Evolutionary conservation across 2,888 invertebrate genomes (phyloP).

Genomic region (Ormyrus rosae): DNA sequence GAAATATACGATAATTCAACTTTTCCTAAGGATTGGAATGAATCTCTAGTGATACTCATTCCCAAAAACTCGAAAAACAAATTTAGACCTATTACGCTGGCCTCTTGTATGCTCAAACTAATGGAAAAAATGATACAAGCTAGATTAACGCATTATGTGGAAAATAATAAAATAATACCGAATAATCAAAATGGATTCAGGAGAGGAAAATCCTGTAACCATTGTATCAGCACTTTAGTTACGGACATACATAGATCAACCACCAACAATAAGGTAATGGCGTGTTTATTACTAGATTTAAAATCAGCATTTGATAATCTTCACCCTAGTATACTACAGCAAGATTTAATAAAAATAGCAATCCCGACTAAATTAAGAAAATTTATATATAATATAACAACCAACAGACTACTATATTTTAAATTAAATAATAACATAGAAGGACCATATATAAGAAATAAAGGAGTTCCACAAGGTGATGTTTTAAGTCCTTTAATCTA

Average conservation of each 20-base stretch:
- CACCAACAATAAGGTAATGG: neutral
- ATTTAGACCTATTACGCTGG: constrained; percentile 30
- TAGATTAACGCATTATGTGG: neutral
- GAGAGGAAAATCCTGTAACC: constrained; percentile 2
- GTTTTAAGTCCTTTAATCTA: neutral
- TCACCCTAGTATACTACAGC: neutral
- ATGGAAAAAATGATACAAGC: constrained; percentile 21
- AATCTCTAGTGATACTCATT: constrained; percentile 7
- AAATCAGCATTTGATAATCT: constrained; percentile 21
- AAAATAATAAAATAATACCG: constrained; percentile 7
- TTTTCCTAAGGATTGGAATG: constrained; percentile 24
- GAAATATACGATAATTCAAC: neutral
- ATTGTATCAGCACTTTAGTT: neutral
- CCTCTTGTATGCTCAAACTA: constrained; percentile 13
- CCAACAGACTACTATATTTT: constrained; percentile 8
- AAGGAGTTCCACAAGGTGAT: constrained; percentile 4
- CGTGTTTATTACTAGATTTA: constrained; percentile 8
- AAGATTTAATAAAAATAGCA: neutral
- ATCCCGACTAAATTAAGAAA: neutral
- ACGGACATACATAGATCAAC: neutral
- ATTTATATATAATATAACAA: constrained; percentile 14
- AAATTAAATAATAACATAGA: constrained; percentile 5
- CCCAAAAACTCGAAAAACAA: constrained; percentile 8
- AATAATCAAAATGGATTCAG: constrained; percentile 11
- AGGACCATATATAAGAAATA: constrained; percentile 2